Percentiles rank a stretch among this genome's conserved stretches.
phyloP scores from a whole-genome alignment of 2,797 vertebrate genomes.

The Cyclura pinguis region DNA sequence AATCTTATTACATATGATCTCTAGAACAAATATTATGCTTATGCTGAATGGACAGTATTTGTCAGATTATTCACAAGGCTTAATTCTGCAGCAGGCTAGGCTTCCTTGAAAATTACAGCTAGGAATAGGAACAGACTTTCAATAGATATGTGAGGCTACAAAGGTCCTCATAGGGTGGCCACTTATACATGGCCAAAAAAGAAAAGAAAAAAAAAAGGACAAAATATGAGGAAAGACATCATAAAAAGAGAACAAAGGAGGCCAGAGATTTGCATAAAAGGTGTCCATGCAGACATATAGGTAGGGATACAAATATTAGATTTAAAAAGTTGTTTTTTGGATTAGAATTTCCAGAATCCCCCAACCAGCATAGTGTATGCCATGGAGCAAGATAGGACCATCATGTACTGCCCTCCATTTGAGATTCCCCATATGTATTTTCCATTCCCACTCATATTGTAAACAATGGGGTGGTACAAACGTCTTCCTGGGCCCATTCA shows the following conservation, averaged over 20 bases:
- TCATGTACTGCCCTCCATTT: background rate
- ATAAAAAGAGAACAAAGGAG: background rate
- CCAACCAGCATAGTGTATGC: too few species aligned
- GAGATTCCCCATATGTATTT: background rate
- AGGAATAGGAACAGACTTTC: background rate
- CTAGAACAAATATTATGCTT: constrained; percentile 10
- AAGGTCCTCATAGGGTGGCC: background rate
- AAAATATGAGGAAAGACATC: background rate
- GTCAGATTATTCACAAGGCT: constrained; percentile 21
- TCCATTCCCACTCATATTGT: background rate
- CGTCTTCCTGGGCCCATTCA: too few species aligned
- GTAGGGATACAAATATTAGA: too few species aligned
- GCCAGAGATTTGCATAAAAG: background rate
- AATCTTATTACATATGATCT: constrained; percentile 47
- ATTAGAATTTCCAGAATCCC: too few species aligned
- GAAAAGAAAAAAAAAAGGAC: background rate
- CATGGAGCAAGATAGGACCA: background rate
- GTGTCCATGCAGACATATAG: too few species aligned
- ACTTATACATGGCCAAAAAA: background rate
- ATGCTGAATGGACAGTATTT: background rate
- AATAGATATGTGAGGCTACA: background rate
- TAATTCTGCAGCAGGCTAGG: constrained; percentile 14
- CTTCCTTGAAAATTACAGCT: constrained; percentile 3
- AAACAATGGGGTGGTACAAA: background rate
- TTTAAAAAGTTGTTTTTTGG: too few species aligned